Conservation (phyloP, 1,140 invertebrate species). For the Lamellibrachia luymesi region DNA sequence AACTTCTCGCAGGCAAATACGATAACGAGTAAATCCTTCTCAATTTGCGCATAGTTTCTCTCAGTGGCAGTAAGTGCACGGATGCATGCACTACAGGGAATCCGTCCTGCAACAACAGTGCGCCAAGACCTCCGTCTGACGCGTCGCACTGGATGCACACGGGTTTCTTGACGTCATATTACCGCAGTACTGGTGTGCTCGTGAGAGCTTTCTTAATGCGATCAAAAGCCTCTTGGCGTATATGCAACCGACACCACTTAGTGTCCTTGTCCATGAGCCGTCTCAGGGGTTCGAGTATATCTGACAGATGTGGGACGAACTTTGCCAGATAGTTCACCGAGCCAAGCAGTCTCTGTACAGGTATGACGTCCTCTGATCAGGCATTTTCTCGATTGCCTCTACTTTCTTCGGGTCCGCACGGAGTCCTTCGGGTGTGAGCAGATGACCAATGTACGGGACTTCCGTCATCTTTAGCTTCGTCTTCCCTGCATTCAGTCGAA, state of each 20-base stretch:
- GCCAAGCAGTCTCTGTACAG: constrained; percentile 25
- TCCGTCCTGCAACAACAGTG: constrained; percentile 55
- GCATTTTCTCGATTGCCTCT: constrained; percentile 38
- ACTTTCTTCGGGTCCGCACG: constrained; percentile 12
- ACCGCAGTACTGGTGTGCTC: not conserved
- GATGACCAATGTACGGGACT: not conserved
- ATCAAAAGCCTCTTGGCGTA: not conserved
- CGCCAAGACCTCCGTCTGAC: constrained; percentile 48
- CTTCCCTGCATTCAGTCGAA: constrained; percentile 18
- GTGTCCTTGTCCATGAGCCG: constrained; percentile 20
- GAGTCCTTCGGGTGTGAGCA: not conserved
- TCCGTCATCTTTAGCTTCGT: constrained; percentile 14
- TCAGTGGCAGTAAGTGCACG: constrained; percentile 52
- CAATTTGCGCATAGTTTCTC: constrained; percentile 57
- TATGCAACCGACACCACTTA: not conserved
- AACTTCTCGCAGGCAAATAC: constrained; percentile 54
- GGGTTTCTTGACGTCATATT: constrained; percentile 22
- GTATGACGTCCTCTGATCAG: constrained; percentile 29
- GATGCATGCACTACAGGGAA: constrained; percentile 56
- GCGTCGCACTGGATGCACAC: constrained; percentile 37
- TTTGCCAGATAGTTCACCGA: constrained; percentile 18
- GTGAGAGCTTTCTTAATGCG: constrained; percentile 5
- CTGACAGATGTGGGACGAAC: constrained; percentile 35
- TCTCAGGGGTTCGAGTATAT: constrained; percentile 31
- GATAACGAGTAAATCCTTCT: constrained; percentile 59